phyloP scores from a whole-genome alignment of 2,888 invertebrate species.

The Caenorhabditis zanzibari region DNA sequence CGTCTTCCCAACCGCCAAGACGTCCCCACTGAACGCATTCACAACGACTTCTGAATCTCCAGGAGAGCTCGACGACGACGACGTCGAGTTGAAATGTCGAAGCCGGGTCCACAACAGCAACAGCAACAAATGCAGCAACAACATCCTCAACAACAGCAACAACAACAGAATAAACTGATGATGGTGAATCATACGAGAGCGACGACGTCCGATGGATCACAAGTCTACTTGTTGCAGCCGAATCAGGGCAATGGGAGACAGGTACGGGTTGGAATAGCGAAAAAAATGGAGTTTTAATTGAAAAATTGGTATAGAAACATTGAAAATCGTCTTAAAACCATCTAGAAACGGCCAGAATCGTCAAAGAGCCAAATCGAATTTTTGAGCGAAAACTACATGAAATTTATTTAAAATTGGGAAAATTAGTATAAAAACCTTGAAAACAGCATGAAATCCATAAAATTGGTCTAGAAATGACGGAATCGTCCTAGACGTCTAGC shows the following conservation, averaged over 20 bases:
- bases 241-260: conserved; percentile 20
- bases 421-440: too few species aligned
- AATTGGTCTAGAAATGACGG: too few species aligned
- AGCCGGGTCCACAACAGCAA: conserved; percentile 24
- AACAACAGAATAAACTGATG: conserved; percentile 22
- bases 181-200: conserved; percentile 33
- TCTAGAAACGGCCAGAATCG: too few species aligned
- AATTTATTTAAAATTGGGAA: too few species aligned
- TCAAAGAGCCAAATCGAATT: too few species aligned
- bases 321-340: background rate
- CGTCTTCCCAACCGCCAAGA: background rate
- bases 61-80: too few species aligned
- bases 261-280: background rate
- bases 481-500: too few species aligned
- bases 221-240: conserved; percentile 69
- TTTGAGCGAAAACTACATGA: too few species aligned
- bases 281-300: background rate
- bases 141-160: conserved; percentile 2
- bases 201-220: conserved; percentile 51
- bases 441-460: too few species aligned
- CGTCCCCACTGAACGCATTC: background rate
- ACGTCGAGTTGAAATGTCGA: conserved; percentile 40
- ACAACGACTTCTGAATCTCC: background rate
- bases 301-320: background rate
- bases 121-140: conserved; percentile 15